Evolutionary conservation across 2,888 invertebrate species (phyloP).

Genomic region (Hypomecis atomaria): DNA sequence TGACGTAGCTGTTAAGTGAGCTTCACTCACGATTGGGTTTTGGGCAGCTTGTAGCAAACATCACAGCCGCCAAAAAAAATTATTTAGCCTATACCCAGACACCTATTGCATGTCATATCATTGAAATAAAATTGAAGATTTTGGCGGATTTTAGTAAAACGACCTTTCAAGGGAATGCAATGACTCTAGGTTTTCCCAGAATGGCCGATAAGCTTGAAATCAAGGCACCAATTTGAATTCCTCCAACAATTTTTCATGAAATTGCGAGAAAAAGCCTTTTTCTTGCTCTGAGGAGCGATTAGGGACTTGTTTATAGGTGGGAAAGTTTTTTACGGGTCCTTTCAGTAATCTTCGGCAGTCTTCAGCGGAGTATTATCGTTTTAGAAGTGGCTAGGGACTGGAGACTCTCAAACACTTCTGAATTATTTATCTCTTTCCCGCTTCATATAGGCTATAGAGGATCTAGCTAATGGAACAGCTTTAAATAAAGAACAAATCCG

Average conservation of each 20-base stretch:
- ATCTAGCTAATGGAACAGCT: neutral
- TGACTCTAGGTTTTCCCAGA: neutral
- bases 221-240: slow-evolving; percentile 9
- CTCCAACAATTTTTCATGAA: slow-evolving; percentile 10
- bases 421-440: slow-evolving; percentile 19
- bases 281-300: slow-evolving; percentile 28
- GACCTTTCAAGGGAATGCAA: neutral
- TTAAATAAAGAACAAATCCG: no score
- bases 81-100: no score
- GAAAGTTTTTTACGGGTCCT: slow-evolving; percentile 27
- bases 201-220: slow-evolving; percentile 12
- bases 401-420: slow-evolving; percentile 3
- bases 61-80: no score
- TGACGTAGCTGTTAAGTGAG: no score
- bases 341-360: slow-evolving; percentile 25
- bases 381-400: slow-evolving; percentile 22
- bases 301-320: slow-evolving; percentile 31
- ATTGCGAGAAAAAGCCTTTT: slow-evolving; percentile 19
- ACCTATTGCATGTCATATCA: no score
- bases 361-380: slow-evolving; percentile 31
- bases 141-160: no score
- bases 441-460: slow-evolving; percentile 6
- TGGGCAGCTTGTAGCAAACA: no score
- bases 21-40: no score
- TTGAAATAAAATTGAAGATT: no score